Base-by-base conservation (phyloP, 92 coral and sea anemone genomes). In the Bergia puertoricense region DNA sequence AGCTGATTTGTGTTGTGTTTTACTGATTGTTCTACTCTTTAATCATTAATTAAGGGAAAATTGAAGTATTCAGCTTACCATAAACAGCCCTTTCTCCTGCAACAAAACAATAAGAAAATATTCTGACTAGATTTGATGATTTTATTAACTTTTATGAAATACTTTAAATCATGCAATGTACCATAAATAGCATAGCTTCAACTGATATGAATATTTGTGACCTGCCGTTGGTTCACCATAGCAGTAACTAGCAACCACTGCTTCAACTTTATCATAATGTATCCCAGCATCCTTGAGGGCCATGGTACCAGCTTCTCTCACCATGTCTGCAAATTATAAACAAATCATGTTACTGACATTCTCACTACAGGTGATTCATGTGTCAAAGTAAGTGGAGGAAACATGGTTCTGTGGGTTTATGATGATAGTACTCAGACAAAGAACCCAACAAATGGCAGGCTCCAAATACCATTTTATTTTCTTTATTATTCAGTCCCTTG, bases 211-310 rank as follows among this genome's bases (percentile, higher is more conserved):
- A 56, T n/a, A 62, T 69, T 57, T 46, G 30, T 22, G 8, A 94
- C 98, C 98, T 91, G 98, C 87, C 1, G 98, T 91, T 69, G 98
- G 98, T 66, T 95, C 98, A 22, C 98, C 98, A 91, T 95, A 95
- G 42, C 98, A 95, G 76, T 95, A 95, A 72, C 98, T 95, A 8
- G 98, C 98, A 67, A 94, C 86, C n/a, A 93, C 98, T 54, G 95
- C 98, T 54, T 93, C 95, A 86, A 95, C 93, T 74, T 90, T 85
- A 42, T 91, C 88, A 79, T 95, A 95, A 30, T 86, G 90, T 81
- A 95, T 85, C 39, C 93, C 90, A 45, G 98, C 98, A 91, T 95
- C 98, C 66, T 90, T 89, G 9, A 95, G 87, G 15, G 98, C 98
- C n/a, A 90, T 91, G 54, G 94, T 90, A 36, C 98, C 98, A 45